These are phyloP conservation scores for Eupeodes corollae DNA, from an alignment of 1,140 invertebrate species.

Conservation along the genomic window DNA sequence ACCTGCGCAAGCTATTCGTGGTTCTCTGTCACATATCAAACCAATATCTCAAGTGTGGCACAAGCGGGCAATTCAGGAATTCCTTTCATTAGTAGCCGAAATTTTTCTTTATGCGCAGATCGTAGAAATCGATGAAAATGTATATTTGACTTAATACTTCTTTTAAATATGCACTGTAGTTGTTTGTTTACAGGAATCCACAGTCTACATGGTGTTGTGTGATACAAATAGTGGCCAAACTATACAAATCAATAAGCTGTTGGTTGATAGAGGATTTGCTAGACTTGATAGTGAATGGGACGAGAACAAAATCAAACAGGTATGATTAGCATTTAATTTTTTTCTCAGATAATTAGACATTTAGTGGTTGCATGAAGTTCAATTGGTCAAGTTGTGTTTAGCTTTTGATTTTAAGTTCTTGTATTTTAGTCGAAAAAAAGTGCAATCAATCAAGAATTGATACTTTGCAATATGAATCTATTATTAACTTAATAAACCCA, in stretches of 20 bases:
- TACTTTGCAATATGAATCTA: no score
- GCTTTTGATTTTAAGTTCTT: no score
- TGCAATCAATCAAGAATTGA: no score
- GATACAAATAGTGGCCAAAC: conserved; percentile 7
- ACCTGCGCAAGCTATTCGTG: conserved; percentile 11
- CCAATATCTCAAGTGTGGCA: conserved; percentile 5
- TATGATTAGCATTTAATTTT: neutral
- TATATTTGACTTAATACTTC: conserved; percentile 1
- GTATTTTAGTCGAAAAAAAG: no score
- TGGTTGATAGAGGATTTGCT: conserved; percentile 18
- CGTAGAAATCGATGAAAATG: conserved; percentile 8
- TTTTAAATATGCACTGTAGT: no score
- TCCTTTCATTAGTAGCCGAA: conserved; percentile 3
- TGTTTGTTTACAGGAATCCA: conserved; percentile 4
- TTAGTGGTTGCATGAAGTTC: no score
- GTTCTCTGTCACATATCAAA: conserved; percentile 7
- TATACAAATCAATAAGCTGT: conserved; percentile 12
- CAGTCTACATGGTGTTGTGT: conserved; percentile 15
- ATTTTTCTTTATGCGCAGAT: conserved; percentile 8
- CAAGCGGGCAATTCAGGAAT: conserved; percentile 3
- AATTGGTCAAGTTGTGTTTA: no score
- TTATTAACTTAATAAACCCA: no score
- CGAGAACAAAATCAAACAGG: neutral
- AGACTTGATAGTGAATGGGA: conserved; percentile 5
- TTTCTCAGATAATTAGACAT: neutral